These are phyloP conservation scores for Hoplostethus mediterraneus DNA, from an alignment of 2,797 vertebrate species.

Conservation along the genomic window DNA sequence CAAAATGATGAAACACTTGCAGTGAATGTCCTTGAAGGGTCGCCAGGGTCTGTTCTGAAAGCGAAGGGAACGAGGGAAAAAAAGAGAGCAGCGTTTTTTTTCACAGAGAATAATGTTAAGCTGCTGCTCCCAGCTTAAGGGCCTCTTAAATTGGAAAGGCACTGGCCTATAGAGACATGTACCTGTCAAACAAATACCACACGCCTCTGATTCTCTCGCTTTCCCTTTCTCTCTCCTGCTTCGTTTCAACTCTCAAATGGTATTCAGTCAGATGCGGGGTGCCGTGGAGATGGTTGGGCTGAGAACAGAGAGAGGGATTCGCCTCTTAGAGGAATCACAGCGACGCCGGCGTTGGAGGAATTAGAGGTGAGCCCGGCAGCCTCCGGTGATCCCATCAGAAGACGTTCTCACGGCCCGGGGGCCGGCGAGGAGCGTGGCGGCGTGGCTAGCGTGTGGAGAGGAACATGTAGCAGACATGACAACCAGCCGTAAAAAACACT, in stretches of 20 bases:
- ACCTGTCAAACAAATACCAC: constrained; percentile 82
- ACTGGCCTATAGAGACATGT: constrained; percentile 80
- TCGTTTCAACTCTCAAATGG: constrained; percentile 64
- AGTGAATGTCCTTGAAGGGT: constrained; percentile 80
- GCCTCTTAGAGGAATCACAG: constrained; percentile 67
- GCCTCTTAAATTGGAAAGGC: constrained; percentile 80
- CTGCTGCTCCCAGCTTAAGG: constrained; percentile 77
- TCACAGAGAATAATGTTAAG: constrained; percentile 77
- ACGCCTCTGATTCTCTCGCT: constrained; percentile 64
- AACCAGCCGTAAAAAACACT: no score
- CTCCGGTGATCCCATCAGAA: constrained; percentile 56
- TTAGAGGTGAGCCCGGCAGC: constrained; percentile 60
- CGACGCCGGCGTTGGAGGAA: constrained; percentile 65
- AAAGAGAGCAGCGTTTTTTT: constrained; percentile 32
- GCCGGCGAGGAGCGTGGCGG: neutral
- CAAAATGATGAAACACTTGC: constrained; percentile 83
- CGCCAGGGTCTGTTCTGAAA: constrained; percentile 61
- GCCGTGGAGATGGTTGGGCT: constrained; percentile 59
- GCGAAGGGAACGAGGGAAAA: constrained; percentile 29
- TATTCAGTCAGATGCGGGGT: constrained; percentile 53
- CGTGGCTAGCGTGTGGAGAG: neutral
- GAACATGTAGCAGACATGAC: neutral
- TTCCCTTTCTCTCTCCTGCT: constrained; percentile 46
- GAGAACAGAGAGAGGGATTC: constrained; percentile 63
- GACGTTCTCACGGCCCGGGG: constrained; percentile 64